These are phyloP conservation scores for Cephus nigrinus DNA, from an alignment of 2,888 invertebrate species.

Conservation along the genomic window DNA sequence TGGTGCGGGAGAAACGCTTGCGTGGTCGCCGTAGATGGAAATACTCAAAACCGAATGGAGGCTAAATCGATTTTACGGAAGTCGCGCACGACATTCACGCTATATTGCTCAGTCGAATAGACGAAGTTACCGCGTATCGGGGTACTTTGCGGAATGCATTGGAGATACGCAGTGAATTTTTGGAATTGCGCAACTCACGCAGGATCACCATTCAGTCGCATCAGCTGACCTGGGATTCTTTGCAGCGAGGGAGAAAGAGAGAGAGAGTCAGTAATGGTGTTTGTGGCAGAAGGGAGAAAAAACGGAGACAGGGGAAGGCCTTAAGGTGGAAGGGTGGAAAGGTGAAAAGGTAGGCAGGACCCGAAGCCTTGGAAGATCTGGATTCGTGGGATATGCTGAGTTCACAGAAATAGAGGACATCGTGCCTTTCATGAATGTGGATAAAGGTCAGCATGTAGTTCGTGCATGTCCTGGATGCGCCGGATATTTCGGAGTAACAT, in stretches of 20 bases:
- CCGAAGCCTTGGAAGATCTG: conserved; percentile 19
- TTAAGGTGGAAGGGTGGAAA: neutral
- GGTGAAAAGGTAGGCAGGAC: neutral
- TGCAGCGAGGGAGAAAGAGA: neutral
- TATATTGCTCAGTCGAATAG: neutral
- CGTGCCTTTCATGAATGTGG: conserved; percentile 36
- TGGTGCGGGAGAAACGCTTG: neutral
- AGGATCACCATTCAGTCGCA: neutral
- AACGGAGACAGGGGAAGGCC: neutral
- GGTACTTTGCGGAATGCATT: neutral
- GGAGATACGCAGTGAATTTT: neutral
- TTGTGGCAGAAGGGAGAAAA: neutral
- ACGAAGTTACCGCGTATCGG: neutral
- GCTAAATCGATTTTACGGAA: neutral
- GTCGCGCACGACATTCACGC: neutral
- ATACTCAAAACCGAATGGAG: neutral
- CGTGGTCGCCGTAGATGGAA: neutral
- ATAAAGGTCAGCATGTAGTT: conserved; percentile 31
- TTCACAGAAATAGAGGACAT: conserved; percentile 33
- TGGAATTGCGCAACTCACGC: neutral
- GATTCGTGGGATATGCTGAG: conserved; percentile 30
- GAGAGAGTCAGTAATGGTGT: neutral
- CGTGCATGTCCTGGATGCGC: neutral
- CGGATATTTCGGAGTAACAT: neutral
- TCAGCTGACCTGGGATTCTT: neutral